A percentile compares a stretch with the other conserved stretches of the same genome.
Conservation (phyloP, 2,797 vertebrate species). For the Bradypus variegatus region DNA sequence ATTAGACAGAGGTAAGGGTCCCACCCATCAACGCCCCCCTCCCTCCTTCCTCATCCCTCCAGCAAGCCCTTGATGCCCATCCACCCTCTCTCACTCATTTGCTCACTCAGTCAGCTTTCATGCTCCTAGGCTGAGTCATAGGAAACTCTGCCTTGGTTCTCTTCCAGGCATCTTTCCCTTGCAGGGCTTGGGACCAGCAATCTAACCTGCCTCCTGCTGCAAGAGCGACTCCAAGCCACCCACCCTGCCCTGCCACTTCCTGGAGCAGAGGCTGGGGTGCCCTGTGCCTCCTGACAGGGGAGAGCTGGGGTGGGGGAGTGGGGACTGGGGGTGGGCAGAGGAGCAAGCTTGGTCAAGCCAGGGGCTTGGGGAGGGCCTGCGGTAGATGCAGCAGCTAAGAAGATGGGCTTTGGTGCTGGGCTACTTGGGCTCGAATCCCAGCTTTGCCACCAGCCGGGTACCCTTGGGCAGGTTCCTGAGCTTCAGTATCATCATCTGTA, state of each 20-base stretch:
- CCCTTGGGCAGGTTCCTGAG: not conserved
- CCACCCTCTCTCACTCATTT: not conserved
- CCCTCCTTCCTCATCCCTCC: not conserved
- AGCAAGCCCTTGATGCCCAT: not conserved
- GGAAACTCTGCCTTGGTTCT: not conserved
- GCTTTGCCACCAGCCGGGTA: not conserved
- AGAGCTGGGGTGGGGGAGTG: not conserved
- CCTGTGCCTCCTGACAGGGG: not conserved
- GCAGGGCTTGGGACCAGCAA: not conserved
- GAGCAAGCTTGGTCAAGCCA: not conserved
- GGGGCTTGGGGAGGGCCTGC: not conserved
- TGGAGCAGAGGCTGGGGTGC: not conserved
- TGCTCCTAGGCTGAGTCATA: not conserved
- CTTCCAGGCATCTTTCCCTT: not conserved
- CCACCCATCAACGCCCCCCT: accelerated
- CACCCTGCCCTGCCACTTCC: not conserved
- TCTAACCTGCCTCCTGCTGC: not conserved
- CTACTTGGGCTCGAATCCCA: not conserved
- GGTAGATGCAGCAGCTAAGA: too few species aligned
- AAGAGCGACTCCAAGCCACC: not conserved
- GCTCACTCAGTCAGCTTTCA: not conserved
- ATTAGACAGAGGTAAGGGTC: not conserved
- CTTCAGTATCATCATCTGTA: not conserved
- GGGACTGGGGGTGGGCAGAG: not conserved
- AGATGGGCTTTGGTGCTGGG: accelerated